Evolutionary conservation across 1,140 invertebrate genomes (phyloP), one percentile per base, ranked within the genome.

Genomic region (Meloidogyne hapla): DNA sequence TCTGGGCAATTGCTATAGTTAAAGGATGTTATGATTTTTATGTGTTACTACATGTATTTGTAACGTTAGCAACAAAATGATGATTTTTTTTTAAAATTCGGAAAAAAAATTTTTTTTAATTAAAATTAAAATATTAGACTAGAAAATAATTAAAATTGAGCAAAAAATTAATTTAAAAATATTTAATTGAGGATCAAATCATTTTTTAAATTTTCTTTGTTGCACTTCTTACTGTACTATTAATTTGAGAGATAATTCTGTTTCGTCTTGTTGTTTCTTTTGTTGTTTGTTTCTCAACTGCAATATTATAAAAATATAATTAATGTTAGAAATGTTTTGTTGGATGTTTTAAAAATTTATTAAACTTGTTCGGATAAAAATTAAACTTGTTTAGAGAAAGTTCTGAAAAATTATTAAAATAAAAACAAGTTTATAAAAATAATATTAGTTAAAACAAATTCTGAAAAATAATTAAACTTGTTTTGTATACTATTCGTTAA

Each of bases 1-100:
- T 72, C 21, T 72, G 70, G 70, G 45, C 70, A 3, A 72, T 72
- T 72, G n/a, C 48, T 61, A 48, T 72, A 18, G 45, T 72, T 25
- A 69, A 69, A 15, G 33, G 9, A 5, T 69, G 68, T 15, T 69
- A 69, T 69, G 68, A 48, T 48, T 48, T 48, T 48, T 48, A 48
- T 48, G 1, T 48, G 15, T 15, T 48, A 5, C 45, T 48, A n/a
- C 13, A 48, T 15, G 45, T 48, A 48, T 48, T 48, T 48, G 13
- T 48, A n/a, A 48, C 45, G 4, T 48, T 48, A 5, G 45, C 45
- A 48, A 13, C 15, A 48, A 48, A 48, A 48, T 48, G 18, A 18
- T 18, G n/a, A 21, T 56, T 8, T n/a, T 21, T 8, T n/a, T n/a
- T n/a, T n/a, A n/a, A n/a, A n/a, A n/a, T n/a, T n/a, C n/a, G n/a